Evolutionary conservation across 2,888 invertebrate genomes (phyloP), one percentile per base, ranked within the genome.

Genomic region (Andrena bucephala): DNA sequence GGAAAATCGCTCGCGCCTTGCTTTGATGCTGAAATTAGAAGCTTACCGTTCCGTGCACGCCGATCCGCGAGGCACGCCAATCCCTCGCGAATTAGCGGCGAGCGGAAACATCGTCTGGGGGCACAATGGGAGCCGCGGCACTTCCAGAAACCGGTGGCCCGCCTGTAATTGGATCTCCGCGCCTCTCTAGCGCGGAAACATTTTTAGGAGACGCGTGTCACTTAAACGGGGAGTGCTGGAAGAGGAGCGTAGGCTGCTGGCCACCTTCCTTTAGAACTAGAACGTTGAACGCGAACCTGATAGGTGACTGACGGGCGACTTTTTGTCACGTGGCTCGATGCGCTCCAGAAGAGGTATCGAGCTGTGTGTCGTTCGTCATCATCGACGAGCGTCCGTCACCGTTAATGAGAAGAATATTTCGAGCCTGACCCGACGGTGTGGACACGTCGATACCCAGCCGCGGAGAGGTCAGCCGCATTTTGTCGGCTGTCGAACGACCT

Each of bases 1-100:
- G 91, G 90, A 92, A 93, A 93, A 92, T 92, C 89, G 89, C 89
- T 89, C 90, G 87, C 88, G 88, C 87, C 89, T 82, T 85, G 89
- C 93, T 94, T 93, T 93, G 93, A 93, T 92, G 93, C 91, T 90
- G 80, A 91, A 94, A 93, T 94, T 94, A 94, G 93, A 93, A 90
- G 82, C 85, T 73, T 57, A 52, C 57, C 33, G 71, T 42, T 33
- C n/a, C 50, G 57, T 16, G 16, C 10, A 69, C 5, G n/a, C 20
- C 54, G 69, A 72, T 71, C 29, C 80, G 70, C 63, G 54, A 59
- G 20, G 42, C 31, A 52, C 48, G 10, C 31, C 52, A 57, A 57
- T 57, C 57, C 24, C 27, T 24, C 68, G 69, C 36, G 52, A 67
- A 65, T 69, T 52, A 69, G 24, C 8, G 2, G 16, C 67, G 16